Conservation (phyloP, 2,113 vertebrate genomes). For the Rhea pennata region DNA sequence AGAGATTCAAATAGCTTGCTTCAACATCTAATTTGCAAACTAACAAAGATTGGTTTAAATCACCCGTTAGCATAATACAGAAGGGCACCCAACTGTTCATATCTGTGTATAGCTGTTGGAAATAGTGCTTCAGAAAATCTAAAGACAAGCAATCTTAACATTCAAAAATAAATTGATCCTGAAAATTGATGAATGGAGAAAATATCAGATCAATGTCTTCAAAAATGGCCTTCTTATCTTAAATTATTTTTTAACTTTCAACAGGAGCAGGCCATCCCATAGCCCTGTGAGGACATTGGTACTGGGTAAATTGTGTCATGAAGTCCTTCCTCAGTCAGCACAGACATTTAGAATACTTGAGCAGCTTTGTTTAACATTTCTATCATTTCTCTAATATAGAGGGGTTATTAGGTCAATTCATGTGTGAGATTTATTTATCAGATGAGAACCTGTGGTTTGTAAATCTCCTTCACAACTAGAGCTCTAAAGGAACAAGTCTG, state of each 20-base stretch:
- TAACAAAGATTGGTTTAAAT: background rate
- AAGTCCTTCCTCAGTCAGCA: background rate
- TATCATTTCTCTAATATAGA: background rate
- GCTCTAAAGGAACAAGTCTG: background rate
- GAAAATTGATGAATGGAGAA: background rate
- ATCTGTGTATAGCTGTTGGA: background rate
- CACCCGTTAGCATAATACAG: background rate
- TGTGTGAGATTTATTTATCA: background rate
- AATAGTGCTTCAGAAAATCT: background rate
- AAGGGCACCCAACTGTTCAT: constrained; percentile 3
- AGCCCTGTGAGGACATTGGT: background rate
- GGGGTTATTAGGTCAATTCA: background rate
- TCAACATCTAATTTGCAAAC: constrained; percentile 23
- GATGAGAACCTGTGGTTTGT: background rate
- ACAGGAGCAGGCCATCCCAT: background rate
- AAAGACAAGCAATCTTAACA: background rate
- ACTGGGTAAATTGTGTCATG: background rate
- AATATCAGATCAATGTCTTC: background rate
- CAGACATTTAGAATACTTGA: background rate
- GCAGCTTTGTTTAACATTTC: background rate
- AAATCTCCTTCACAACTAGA: background rate
- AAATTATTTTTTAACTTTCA: background rate
- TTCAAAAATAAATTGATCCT: background rate
- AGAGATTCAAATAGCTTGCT: constrained; percentile 22
- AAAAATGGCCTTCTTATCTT: background rate